Base-by-base conservation (phyloP, 2,797 vertebrate genomes). In the Sebastes diploproa region DNA sequence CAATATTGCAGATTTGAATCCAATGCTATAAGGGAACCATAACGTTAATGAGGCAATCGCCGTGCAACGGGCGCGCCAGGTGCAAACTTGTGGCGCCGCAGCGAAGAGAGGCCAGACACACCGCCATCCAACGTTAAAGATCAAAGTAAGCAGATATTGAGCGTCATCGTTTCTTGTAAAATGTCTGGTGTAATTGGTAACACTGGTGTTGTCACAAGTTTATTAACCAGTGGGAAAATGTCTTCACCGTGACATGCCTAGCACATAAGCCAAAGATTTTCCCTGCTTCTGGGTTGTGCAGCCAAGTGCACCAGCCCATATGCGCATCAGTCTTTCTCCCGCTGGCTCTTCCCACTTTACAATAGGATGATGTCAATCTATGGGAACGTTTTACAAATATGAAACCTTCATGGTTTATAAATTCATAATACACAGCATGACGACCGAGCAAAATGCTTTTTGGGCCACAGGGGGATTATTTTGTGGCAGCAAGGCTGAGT, bases 11-110 rank as follows among this genome's bases (percentile, higher is more conserved):
- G 18, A 50, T 50, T 50, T 50, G 0, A 50, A 50, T 0, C 4
- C 18, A n/a, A 50, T 20, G 16, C 18, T 50, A 50, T 50, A 0
- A n/a, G 46, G 0, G 46, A 50, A 46, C 1, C 42, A 46, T 0
- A 46, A 46, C 16, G 1, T 46, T 46, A 46, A 46, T 46, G 42
- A 18, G 16, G 16, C 7, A 46, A 46, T 46, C 42, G 16, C 16
- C 16, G 7, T 46, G 42, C 16, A 42, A 0, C 5, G 0, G 38
- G 38, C 5, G 13, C 5, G 38, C 6, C 14, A 7, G 14, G 42
- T 46, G 42, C 1, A 46, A 46, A 46, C 42, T 18, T 46, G 42
- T 46, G 42, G 42, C 14, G 14, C 16, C 42, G 42, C 42, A 46
- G 0, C 42, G 3, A 46, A 46, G 0, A 46, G 16, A 46, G 16